These are phyloP conservation scores for Rhingia rostrata DNA, from an alignment of 2,888 invertebrate species.

Conservation along the genomic window DNA sequence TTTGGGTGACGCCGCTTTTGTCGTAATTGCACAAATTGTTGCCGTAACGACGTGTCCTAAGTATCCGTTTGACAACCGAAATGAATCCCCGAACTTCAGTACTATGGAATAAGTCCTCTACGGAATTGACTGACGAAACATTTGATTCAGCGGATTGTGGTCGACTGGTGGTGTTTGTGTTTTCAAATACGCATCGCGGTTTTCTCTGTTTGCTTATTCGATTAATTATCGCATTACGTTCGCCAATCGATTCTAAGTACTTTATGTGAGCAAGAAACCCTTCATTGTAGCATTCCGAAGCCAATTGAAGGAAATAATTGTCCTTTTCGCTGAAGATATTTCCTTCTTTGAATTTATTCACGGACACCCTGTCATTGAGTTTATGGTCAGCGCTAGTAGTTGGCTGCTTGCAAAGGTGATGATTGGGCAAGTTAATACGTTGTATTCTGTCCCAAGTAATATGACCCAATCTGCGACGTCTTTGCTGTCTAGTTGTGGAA, in stretches of 20 bases:
- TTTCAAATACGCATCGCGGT: conserved; percentile 21
- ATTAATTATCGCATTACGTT: conserved; percentile 77
- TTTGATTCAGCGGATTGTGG: conserved; percentile 51
- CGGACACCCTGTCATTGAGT: conserved; percentile 27
- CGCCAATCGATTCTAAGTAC: conserved; percentile 81
- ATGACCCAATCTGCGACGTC: conserved; percentile 36
- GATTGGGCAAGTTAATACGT: neutral
- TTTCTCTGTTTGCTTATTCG: conserved; percentile 55
- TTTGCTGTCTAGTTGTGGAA: conserved; percentile 9
- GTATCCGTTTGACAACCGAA: conserved; percentile 46
- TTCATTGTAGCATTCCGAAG: conserved; percentile 81
- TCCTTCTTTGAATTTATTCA: neutral
- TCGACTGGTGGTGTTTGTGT: conserved; percentile 41
- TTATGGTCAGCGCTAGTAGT: neutral
- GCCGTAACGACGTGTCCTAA: conserved; percentile 8
- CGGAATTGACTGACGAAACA: conserved; percentile 42
- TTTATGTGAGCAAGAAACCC: conserved; percentile 80
- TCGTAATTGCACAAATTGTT: conserved; percentile 32
- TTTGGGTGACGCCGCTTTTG: conserved; percentile 8
- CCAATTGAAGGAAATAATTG: conserved; percentile 77
- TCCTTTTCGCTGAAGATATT: conserved; percentile 61
- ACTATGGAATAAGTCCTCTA: conserved; percentile 37
- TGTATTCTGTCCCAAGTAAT: neutral
- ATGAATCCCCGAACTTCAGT: conserved; percentile 30
- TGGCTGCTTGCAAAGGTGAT: neutral